These are phyloP conservation scores for Atethmia centrago DNA, from an alignment of 2,888 invertebrate genomes.

Conservation along the genomic window DNA sequence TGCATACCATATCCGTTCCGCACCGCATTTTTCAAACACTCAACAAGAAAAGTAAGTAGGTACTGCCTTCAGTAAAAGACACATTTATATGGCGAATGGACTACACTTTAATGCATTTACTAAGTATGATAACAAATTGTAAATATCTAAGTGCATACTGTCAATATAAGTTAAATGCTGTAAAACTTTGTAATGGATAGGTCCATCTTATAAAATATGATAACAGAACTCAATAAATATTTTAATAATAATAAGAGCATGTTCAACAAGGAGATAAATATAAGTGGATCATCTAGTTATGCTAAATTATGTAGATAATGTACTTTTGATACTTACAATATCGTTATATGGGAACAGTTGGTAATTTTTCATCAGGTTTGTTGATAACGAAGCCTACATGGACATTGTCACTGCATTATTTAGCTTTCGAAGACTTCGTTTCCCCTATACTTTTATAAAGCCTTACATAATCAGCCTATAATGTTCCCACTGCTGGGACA, in stretches of 20 bases:
- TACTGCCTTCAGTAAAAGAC: not conserved
- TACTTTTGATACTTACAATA: slow-evolving; percentile 47
- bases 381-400: not conserved
- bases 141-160: not conserved
- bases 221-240: slow-evolving; percentile 25
- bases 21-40: no score
- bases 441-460: no score
- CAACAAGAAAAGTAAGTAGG: not conserved
- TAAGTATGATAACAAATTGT: not conserved
- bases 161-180: not conserved
- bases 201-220: not conserved
- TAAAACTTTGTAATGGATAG: not conserved
- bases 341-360: slow-evolving; percentile 16
- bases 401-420: slow-evolving; percentile 9
- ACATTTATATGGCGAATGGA: not conserved
- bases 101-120: not conserved
- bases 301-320: slow-evolving; percentile 45
- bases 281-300: slow-evolving; percentile 59
- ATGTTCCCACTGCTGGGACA: no score
- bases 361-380: slow-evolving; percentile 17
- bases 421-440: not conserved
- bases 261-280: slow-evolving; percentile 23
- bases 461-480: no score
- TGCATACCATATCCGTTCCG: no score
- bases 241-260: slow-evolving; percentile 25